Percentiles rank a stretch among this genome's conserved stretches.
phyloP scores from a whole-genome alignment of 2,113 vertebrate species.

The Hypanus sabinus region DNA sequence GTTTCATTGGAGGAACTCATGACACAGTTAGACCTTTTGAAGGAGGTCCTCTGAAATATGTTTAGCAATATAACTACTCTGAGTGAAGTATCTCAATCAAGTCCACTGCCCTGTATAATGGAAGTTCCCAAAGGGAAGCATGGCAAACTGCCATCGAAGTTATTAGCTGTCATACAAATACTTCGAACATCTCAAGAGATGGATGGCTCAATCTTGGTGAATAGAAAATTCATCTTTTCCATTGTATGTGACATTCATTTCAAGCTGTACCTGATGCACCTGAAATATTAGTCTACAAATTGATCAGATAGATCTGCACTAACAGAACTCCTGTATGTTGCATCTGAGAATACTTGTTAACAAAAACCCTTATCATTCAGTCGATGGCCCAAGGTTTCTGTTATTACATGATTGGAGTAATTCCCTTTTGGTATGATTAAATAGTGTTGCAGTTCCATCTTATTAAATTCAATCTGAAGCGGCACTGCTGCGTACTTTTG shows the following conservation, averaged over 20 bases:
- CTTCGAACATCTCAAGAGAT: conserved; percentile 24
- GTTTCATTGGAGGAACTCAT: background rate
- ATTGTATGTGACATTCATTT: conserved; percentile 11
- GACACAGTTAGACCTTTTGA: background rate
- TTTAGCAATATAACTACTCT: background rate
- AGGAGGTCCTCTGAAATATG: background rate
- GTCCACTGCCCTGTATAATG: background rate
- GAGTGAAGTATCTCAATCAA: background rate
- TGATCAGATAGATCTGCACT: background rate
- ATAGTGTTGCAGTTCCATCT: background rate
- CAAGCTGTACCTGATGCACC: background rate
- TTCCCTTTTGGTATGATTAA: background rate
- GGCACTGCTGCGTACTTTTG: background rate
- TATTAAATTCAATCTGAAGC: conserved; percentile 5
- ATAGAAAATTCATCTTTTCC: conserved; percentile 20
- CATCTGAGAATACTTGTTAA: background rate
- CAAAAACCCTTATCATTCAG: background rate
- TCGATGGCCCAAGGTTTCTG: background rate
- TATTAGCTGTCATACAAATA: conserved; percentile 13
- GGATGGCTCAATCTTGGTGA: conserved; percentile 13
- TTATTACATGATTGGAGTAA: background rate
- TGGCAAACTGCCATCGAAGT: conserved; percentile 11
- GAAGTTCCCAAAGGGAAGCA: background rate
- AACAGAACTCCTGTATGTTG: background rate
- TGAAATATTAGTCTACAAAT: conserved; percentile 26